These are phyloP conservation scores for Helicoverpa zea DNA, from an alignment of 1,140 invertebrate species.

Conservation along the genomic window DNA sequence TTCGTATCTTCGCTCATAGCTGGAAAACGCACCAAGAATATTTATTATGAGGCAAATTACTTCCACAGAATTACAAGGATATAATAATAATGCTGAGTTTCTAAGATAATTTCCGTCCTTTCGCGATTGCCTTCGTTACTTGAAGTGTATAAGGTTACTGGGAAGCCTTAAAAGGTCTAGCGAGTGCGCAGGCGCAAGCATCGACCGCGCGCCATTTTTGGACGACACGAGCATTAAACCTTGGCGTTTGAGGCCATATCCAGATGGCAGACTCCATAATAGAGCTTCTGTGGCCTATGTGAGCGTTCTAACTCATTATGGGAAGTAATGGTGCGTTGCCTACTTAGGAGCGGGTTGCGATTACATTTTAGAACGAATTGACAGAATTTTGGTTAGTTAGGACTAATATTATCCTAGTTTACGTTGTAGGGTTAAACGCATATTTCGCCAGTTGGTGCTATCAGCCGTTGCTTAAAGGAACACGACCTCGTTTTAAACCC, in stretches of 20 bases:
- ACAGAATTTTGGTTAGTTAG: neutral
- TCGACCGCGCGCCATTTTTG: slow-evolving; percentile 74
- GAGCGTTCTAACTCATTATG: slow-evolving; percentile 38
- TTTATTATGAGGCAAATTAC: slow-evolving; percentile 35
- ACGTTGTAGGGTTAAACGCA: too few relatives aligned
- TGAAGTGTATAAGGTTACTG: slow-evolving; percentile 70
- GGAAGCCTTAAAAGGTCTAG: slow-evolving; percentile 78
- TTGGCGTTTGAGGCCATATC: slow-evolving; percentile 63
- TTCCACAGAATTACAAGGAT: neutral
- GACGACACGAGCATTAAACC: slow-evolving; percentile 63
- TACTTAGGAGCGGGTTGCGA: slow-evolving; percentile 8
- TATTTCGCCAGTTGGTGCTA: too few relatives aligned
- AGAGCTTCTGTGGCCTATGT: slow-evolving; percentile 43
- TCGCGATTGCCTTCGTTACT: slow-evolving; percentile 67
- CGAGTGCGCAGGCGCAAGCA: slow-evolving; percentile 63
- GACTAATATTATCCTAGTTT: neutral
- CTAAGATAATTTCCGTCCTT: slow-evolving; percentile 51
- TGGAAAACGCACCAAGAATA: slow-evolving; percentile 26
- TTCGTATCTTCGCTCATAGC: neutral
- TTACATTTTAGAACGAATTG: neutral
- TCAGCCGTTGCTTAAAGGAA: too few relatives aligned
- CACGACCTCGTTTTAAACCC: too few relatives aligned
- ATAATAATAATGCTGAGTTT: slow-evolving; percentile 10
- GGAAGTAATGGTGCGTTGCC: slow-evolving; percentile 1
- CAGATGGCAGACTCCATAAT: slow-evolving; percentile 63